Base-by-base conservation (phyloP, 2,113 vertebrate species). In the Dasyurus viverrinus region DNA sequence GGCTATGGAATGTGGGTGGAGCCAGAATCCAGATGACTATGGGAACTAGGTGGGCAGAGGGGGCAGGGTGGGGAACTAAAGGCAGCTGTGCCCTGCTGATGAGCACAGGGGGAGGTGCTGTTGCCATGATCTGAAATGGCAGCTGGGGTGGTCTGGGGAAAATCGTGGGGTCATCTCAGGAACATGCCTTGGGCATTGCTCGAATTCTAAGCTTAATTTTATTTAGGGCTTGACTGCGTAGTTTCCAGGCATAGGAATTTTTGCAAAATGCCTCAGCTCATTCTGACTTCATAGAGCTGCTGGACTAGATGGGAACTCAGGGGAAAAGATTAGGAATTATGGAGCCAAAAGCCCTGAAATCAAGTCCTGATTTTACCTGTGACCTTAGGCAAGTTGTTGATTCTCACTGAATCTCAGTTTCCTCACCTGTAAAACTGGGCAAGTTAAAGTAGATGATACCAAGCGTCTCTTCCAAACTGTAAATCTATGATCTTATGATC, bases 71-170 rank as follows among this genome's bases (percentile, higher is more conserved):
- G 68, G 94, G 48, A 91, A 90, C 93, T 8, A 19, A 92, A 93
- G 91, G 94, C 97, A 97, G 95, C 95, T 96, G 96, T 94, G 90
- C 89, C 68, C 68, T 96, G 96, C 92, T 93, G 92, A 93, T 90
- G 95, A 0, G 7, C 47, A 8, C 52, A 94, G 92, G 90, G 93
- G 11, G 60, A 96, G 94, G 92, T 92, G 95, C 52, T 42, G 11
- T 91, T 90, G 90, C 94, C 96, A 90, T 54, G 93, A 93, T 93
- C 90, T 50, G n/a, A 84, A 27, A 42, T 11, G 93, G 91, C 96
- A 97, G 94, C 97, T 97, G 96, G 95, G 97, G 84, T 93, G 94
- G 92, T 93, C 27, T 50, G 54, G 57, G 96, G 84, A 55, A 53
- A 3, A 7, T 53, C 0, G 0, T 76, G 46, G 10, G 92, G 92